A percentile compares a stretch with the other conserved stretches of the same genome.
Conservation (phyloP, 2,113 vertebrate genomes). For the Callithrix jacchus region DNA sequence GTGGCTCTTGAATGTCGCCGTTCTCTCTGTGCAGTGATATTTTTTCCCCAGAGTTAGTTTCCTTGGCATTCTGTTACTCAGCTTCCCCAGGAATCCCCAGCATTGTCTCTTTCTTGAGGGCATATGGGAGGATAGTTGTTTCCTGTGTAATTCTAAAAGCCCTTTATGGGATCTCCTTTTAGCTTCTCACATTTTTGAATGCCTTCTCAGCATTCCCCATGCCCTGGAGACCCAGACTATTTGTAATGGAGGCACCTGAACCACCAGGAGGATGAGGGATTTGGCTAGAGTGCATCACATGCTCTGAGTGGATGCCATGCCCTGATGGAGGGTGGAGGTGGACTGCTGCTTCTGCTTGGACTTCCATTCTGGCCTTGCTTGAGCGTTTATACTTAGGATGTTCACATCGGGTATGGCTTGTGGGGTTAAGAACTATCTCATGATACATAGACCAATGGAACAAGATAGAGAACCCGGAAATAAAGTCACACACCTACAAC, state of each 20-base stretch:
- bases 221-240: background rate
- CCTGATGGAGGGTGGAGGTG: background rate
- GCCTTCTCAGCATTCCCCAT: background rate
- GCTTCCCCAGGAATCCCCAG: background rate
- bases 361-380: background rate
- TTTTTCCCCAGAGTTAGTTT: background rate
- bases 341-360: background rate
- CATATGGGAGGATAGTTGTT: background rate
- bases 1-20: background rate
- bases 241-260: background rate
- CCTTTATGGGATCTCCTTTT: background rate
- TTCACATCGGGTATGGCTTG: background rate
- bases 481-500: too few relatives aligned
- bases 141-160: constrained; percentile 2
- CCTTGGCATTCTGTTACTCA: background rate
- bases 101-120: background rate
- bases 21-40: background rate
- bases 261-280: background rate
- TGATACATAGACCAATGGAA: background rate
- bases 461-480: too few relatives aligned
- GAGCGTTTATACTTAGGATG: background rate
- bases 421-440: background rate
- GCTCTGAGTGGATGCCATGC: background rate
- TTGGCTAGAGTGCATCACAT: background rate
- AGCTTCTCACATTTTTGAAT: background rate